phyloP scores from a whole-genome alignment of 2,888 invertebrate genomes.

The Lamellibrachia satsuma region DNA sequence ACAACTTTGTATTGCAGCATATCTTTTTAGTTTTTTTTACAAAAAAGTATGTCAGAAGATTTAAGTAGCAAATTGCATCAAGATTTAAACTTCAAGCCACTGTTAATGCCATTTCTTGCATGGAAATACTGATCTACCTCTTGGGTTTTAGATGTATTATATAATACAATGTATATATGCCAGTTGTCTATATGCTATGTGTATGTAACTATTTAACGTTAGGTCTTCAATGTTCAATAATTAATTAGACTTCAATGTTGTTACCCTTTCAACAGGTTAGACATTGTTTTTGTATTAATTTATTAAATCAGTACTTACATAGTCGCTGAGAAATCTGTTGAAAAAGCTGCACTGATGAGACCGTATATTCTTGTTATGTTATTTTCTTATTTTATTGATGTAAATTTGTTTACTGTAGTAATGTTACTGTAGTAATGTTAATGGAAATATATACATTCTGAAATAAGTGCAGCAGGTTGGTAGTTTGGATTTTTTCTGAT shows the following conservation, averaged over 20 bases:
- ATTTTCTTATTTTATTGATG: background rate
- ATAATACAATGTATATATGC: background rate
- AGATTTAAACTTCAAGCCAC: background rate
- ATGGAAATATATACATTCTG: background rate
- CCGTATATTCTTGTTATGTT: background rate
- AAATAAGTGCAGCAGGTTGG: background rate
- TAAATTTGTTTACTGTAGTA: background rate
- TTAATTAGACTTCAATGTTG: background rate
- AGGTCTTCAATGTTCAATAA: background rate
- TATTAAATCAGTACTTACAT: background rate
- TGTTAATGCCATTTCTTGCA: background rate
- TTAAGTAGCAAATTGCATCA: background rate
- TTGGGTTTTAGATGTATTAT: background rate
- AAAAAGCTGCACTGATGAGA: background rate
- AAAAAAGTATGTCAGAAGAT: background rate
- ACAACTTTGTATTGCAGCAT: background rate
- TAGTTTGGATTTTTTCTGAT: background rate
- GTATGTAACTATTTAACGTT: background rate
- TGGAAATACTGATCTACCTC: conserved; percentile 3
- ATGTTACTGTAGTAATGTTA: background rate
- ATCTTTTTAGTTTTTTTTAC: background rate
- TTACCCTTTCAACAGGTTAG: background rate
- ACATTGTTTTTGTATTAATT: background rate
- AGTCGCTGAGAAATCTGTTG: background rate
- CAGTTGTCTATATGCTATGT: background rate